These are phyloP conservation scores for Perca fluviatilis DNA, from an alignment of 2,113 vertebrate species.

Conservation along the genomic window DNA sequence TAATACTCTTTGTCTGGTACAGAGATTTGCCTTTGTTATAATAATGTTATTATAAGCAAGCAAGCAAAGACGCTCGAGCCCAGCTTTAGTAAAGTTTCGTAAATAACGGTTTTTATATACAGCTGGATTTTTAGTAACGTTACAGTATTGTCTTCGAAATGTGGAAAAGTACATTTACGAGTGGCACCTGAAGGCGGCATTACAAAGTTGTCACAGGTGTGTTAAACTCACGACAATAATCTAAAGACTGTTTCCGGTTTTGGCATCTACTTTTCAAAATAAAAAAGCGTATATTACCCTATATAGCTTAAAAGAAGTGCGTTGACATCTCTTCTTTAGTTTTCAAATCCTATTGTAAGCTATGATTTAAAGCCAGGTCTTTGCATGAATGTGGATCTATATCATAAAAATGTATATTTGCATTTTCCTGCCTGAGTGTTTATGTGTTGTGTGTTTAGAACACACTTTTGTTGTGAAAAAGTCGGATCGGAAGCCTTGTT, in stretches of 20 bases:
- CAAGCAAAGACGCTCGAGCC: background rate
- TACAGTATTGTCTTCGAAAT: too few relatives aligned
- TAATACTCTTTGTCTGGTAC: too few relatives aligned
- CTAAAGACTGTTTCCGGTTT: background rate
- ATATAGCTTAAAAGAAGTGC: too few relatives aligned
- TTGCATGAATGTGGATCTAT: too few relatives aligned
- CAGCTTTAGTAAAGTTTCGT: background rate
- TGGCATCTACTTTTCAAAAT: conserved; percentile 33
- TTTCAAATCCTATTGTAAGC: background rate
- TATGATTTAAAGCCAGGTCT: background rate
- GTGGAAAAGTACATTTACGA: background rate
- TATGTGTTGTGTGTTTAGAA: background rate
- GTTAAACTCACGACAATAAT: background rate
- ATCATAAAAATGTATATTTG: background rate
- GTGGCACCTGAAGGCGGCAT: conserved; percentile 11
- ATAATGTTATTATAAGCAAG: background rate
- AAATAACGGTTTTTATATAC: background rate
- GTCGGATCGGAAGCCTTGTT: background rate
- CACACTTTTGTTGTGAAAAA: conserved; percentile 20
- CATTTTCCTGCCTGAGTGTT: background rate
- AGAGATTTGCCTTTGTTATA: background rate
- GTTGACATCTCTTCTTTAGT: background rate
- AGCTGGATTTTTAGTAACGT: background rate
- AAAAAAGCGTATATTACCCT: background rate
- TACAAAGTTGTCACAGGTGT: background rate